A percentile compares a stretch with the other conserved stretches of the same genome.
These are phyloP conservation scores for Haliclona indistincta DNA, from an alignment of 37 sponge, comb jelly and placozoan species.

Conservation along the genomic window DNA sequence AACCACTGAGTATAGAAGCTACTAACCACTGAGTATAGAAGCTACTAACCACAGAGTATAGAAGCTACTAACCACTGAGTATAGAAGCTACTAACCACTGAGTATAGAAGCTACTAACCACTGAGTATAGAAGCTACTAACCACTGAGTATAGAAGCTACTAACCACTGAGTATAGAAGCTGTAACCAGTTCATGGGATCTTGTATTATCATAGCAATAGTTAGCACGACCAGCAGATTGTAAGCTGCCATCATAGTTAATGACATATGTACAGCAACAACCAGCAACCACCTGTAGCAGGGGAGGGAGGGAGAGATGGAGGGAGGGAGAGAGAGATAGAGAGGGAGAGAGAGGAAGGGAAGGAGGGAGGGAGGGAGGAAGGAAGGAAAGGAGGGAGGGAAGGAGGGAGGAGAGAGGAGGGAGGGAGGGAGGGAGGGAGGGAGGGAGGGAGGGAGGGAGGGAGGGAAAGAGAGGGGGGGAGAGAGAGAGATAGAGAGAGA, in stretches of 20 bases:
- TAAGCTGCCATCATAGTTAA: slow-evolving; percentile 74
- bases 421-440: slow-evolving; percentile 20
- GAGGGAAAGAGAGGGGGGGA: neutral
- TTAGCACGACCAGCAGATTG: slow-evolving; percentile 78
- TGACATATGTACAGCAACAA: slow-evolving; percentile 76
- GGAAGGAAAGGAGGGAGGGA: neutral
- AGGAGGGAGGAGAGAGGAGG: neutral
- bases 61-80: too few species aligned
- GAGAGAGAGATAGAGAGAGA: neutral
- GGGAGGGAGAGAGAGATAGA: neutral
- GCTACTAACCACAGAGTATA: too few species aligned
- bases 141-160: too few species aligned
- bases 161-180: too few species aligned
- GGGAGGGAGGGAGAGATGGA: neutral
- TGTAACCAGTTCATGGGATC: too few species aligned
- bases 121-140: too few species aligned
- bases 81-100: too few species aligned
- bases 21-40: too few species aligned
- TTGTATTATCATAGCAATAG: too few species aligned
- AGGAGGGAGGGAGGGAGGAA: neutral
- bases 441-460: slow-evolving; percentile 16
- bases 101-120: too few species aligned
- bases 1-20: too few species aligned
- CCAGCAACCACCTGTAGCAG: slow-evolving; percentile 68
- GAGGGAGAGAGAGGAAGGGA: slow-evolving; percentile 2